phyloP scores from a whole-genome alignment of 2,797 vertebrate species.

The Arremon aurantiirostris region DNA sequence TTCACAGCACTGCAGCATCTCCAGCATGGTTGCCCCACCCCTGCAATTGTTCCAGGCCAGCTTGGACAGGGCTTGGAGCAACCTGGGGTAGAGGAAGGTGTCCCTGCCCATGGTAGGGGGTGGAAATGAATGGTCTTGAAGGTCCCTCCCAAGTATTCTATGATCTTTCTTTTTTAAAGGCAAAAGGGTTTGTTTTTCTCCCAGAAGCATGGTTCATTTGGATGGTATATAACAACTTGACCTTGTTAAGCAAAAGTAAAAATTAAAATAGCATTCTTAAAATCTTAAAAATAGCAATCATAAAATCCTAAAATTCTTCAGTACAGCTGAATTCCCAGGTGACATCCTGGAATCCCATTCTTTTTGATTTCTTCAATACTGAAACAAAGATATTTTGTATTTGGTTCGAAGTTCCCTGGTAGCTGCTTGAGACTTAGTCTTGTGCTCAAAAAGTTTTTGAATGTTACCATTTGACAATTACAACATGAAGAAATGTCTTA shows the following conservation, averaged over 20 bases:
- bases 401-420: not conserved
- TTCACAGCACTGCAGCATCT: not conserved
- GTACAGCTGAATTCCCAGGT: not conserved
- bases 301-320: not conserved
- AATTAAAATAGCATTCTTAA: not conserved
- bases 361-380: not conserved
- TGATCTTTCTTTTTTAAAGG: not conserved
- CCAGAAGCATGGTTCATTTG: not conserved
- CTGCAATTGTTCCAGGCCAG: not conserved
- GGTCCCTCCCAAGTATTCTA: not conserved
- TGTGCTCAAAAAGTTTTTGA: not conserved
- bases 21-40: not conserved
- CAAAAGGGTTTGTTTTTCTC: not conserved
- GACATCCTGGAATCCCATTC: not conserved
- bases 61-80: accelerated
- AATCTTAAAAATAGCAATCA: not conserved
- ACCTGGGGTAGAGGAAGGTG: not conserved
- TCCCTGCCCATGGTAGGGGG: not conserved
- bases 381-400: not conserved
- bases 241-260: not conserved
- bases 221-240: not conserved
- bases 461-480: not conserved
- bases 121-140: not conserved
- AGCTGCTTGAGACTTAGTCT: not conserved
- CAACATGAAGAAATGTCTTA: not conserved